Evolutionary conservation across 2,888 invertebrate genomes (phyloP).

Genomic region (Leptinotarsa rubiginosa): DNA sequence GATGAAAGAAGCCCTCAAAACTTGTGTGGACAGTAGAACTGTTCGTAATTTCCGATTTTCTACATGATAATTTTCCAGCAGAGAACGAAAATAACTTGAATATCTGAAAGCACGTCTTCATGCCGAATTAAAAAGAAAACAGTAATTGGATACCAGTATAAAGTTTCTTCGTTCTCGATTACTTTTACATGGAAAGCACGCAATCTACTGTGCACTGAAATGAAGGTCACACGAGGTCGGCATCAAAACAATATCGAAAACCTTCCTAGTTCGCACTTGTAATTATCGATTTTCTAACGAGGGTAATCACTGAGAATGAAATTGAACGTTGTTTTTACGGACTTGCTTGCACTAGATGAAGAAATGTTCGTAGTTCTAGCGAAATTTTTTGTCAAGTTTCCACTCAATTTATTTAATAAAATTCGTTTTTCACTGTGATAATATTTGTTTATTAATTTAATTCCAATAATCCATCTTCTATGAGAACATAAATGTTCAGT

Average conservation of each 20-base stretch:
- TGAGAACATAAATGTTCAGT: no score
- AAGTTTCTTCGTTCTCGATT: conserved; percentile 39
- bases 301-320: background rate
- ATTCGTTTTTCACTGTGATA: no score
- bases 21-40: no score
- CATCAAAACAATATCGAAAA: conserved; percentile 43
- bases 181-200: conserved; percentile 50
- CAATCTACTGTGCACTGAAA: conserved; percentile 42
- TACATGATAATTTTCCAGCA: background rate
- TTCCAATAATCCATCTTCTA: no score
- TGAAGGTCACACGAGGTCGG: conserved; percentile 49
- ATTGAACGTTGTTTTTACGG: background rate
- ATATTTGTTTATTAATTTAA: no score
- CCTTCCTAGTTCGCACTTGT: conserved; percentile 25
- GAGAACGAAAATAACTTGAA: background rate
- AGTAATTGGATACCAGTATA: conserved; percentile 38
- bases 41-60: no score
- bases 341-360: no score
- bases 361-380: no score
- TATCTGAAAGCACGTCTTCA: conserved; percentile 20
- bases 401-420: no score
- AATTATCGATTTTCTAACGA: conserved; percentile 15
- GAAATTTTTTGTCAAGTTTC: no score
- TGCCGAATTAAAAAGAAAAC: conserved; percentile 38
- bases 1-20: no score